Percentiles rank a stretch among this genome's conserved stretches.
phyloP scores from a whole-genome alignment of 2,888 invertebrate species.

The Pollenia labialis region DNA sequence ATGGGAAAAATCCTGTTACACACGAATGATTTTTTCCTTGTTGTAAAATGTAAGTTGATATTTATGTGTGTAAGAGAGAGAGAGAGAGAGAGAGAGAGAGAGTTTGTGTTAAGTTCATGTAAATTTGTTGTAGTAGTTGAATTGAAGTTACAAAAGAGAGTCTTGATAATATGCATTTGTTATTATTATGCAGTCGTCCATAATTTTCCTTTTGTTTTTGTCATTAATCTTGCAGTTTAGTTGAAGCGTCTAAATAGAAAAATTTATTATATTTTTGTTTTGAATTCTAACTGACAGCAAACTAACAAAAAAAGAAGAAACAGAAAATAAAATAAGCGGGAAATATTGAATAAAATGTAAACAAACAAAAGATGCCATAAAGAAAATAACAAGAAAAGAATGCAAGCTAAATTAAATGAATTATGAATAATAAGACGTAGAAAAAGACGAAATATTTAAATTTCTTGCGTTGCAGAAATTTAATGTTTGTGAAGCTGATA shows the following conservation, averaged over 20 bases:
- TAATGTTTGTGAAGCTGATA: not conserved
- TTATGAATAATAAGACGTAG: not conserved
- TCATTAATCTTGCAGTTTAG: conserved; percentile 5
- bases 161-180: conserved; percentile 6
- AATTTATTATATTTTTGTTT: conserved; percentile 49
- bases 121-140: no score
- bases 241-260: conserved; percentile 39
- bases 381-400: not conserved
- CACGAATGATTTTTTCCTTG: conserved; percentile 32
- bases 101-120: not conserved
- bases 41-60: conserved; percentile 1
- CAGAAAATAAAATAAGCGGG: conserved; percentile 40
- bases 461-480: not conserved
- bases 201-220: not conserved
- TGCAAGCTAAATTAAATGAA: not conserved
- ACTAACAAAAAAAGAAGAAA: not conserved
- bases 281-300: conserved; percentile 64
- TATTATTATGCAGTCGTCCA: conserved; percentile 10
- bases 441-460: not conserved
- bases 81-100: not conserved
- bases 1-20: conserved; percentile 65
- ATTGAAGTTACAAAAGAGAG: no score
- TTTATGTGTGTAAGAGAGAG: not conserved
- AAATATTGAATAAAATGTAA: conserved; percentile 45
- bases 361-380: conserved; percentile 38